These are phyloP conservation scores for Acrocephalus scirpaceus DNA, from an alignment of 2,797 vertebrate species.

Conservation along the genomic window DNA sequence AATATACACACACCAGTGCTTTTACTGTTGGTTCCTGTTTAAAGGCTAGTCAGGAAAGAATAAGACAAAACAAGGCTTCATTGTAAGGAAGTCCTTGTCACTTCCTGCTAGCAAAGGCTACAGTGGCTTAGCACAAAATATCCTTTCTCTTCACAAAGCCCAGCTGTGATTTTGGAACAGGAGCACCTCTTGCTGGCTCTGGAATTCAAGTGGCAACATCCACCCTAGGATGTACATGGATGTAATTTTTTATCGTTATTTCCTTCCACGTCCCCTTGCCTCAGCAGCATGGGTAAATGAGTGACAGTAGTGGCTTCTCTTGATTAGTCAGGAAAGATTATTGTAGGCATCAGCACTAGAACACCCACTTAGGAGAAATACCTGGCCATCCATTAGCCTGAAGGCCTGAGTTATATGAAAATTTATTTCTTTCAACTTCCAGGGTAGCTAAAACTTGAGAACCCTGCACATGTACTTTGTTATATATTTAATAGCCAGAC, in stretches of 20 bases:
- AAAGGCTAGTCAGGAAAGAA: slow-evolving; percentile 36
- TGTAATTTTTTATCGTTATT: not conserved
- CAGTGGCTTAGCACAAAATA: slow-evolving; percentile 19
- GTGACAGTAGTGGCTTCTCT: slow-evolving; percentile 5
- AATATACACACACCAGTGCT: not conserved
- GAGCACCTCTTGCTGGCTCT: not conserved
- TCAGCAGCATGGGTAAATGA: not conserved
- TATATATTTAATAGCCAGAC: not conserved
- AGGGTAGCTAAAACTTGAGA: slow-evolving; percentile 38
- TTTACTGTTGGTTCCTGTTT: not conserved
- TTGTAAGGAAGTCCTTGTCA: slow-evolving; percentile 17
- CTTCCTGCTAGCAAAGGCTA: slow-evolving; percentile 22
- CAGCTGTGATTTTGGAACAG: not conserved
- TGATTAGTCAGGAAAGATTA: slow-evolving; percentile 22
- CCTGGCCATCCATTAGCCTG: slow-evolving; percentile 12
- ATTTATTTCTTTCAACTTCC: slow-evolving; percentile 55
- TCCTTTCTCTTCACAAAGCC: slow-evolving; percentile 27
- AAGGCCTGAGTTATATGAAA: slow-evolving; percentile 49
- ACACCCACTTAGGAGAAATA: slow-evolving; percentile 6
- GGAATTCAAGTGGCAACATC: not conserved
- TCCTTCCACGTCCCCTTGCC: not conserved
- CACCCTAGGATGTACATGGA: not conserved
- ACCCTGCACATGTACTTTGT: not conserved
- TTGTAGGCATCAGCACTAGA: not conserved
- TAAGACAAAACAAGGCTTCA: not conserved